Evolutionary conservation across 30 jellyfish, hydroid and myxozoan genomes (phyloP).

Genomic region (Aurelia sp.): DNA sequence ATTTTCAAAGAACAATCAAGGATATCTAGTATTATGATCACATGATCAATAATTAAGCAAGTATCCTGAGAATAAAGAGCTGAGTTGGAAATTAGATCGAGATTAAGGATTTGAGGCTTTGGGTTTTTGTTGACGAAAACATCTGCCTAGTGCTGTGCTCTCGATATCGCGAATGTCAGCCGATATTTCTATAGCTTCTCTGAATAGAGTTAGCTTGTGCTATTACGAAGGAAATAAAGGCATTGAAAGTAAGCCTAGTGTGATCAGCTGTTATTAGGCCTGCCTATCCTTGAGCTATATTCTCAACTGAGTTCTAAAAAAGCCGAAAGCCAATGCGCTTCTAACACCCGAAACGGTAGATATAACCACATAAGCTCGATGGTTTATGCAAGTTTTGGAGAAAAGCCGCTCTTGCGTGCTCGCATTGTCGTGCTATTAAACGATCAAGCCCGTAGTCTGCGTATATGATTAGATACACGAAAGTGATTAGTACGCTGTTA

Average conservation of each 20-base stretch:
- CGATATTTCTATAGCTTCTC: slow-evolving; percentile 3
- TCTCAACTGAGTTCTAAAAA: slow-evolving; percentile 9
- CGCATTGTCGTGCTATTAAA: no score
- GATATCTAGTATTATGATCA: neutral
- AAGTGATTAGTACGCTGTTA: neutral
- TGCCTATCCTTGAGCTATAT: neutral
- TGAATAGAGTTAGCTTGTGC: neutral
- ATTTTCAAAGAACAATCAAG: neutral
- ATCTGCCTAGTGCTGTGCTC: slow-evolving; percentile 14
- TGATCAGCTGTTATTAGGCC: slow-evolving; percentile 6
- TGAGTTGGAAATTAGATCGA: slow-evolving; percentile 5
- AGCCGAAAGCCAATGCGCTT: slow-evolving; percentile 8
- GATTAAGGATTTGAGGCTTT: slow-evolving; percentile 10
- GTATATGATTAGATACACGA: neutral
- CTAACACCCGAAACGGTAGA: neutral
- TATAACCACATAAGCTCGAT: neutral
- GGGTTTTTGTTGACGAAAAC: neutral
- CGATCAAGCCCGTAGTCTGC: no score
- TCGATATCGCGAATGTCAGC: neutral
- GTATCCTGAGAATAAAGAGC: slow-evolving; percentile 14
- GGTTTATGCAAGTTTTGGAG: no score
- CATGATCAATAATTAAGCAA: slow-evolving; percentile 26
- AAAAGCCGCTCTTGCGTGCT: no score
- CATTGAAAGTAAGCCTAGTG: neutral
- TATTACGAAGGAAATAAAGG: neutral